Evolutionary conservation across 2,797 vertebrate genomes (phyloP).

Genomic region (Bovichtus variegatus): DNA sequence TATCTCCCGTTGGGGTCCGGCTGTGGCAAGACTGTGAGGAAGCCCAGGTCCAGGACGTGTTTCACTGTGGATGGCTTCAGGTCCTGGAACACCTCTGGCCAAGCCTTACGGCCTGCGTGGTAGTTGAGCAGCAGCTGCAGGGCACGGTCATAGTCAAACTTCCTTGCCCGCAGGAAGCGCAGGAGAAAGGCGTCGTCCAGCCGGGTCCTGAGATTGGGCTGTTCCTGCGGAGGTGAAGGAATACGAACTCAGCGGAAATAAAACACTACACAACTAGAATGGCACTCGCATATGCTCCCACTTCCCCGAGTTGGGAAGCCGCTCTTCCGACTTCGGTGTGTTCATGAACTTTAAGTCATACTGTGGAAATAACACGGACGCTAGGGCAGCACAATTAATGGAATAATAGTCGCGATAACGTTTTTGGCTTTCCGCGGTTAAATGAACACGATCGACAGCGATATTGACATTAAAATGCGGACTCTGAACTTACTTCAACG

Average conservation of each 20-base stretch:
- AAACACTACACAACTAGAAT: no score
- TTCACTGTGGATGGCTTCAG: conserved; percentile 93
- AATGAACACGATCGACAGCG: no score
- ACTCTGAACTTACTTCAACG: no score
- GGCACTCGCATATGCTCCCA: no score
- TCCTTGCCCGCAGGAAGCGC: conserved; percentile 96
- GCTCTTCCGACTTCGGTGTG: no score
- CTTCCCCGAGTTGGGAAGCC: no score
- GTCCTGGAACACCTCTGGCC: conserved; percentile 96
- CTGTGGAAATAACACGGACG: no score
- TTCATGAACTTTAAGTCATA: no score
- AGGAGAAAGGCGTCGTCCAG: conserved; percentile 95
- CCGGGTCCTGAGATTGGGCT: conserved; percentile 91
- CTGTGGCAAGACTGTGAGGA: conserved; percentile 93
- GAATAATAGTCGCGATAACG: no score
- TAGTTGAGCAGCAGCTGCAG: conserved; percentile 97
- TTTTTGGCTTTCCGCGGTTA: no score
- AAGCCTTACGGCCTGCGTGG: conserved; percentile 92
- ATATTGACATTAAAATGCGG: no score
- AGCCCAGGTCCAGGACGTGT: conserved; percentile 93
- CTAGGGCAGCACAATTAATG: no score
- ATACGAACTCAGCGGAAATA: neutral
- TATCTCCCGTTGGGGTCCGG: conserved; percentile 92
- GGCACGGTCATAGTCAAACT: conserved; percentile 97
- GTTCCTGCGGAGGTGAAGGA: conserved; percentile 83